These are phyloP conservation scores for Darevskia nairensis DNA, from an alignment of 2,797 vertebrate species.

Conservation along the genomic window DNA sequence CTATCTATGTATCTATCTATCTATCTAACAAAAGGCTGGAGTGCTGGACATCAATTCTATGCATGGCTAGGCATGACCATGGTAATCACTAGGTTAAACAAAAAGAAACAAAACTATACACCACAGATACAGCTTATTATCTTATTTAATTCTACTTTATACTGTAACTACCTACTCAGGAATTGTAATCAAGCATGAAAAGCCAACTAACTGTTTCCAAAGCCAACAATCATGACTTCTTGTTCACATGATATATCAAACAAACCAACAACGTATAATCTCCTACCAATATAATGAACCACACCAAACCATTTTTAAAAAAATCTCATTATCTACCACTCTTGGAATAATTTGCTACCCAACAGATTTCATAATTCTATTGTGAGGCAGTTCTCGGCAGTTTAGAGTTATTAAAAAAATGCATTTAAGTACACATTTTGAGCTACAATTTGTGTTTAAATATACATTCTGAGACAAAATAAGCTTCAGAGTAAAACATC, in stretches of 20 bases:
- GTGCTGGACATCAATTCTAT: neutral
- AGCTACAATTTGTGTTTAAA: too few relatives aligned
- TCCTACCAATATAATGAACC: neutral
- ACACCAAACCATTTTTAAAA: too few relatives aligned
- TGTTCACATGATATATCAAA: neutral
- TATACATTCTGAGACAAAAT: too few relatives aligned
- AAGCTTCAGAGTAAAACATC: too few relatives aligned
- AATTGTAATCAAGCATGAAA: neutral
- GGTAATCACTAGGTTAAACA: neutral
- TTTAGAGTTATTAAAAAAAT: too few relatives aligned
- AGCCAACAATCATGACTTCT: conserved; percentile 7
- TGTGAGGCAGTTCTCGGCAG: too few relatives aligned
- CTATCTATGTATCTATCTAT: too few relatives aligned
- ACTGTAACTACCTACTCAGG: neutral
- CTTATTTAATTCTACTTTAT: neutral
- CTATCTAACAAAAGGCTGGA: neutral
- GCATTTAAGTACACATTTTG: too few relatives aligned
- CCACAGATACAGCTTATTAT: neutral
- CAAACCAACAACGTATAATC: neutral
- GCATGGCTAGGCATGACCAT: neutral
- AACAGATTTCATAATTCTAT: too few relatives aligned
- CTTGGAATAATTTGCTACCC: too few relatives aligned
- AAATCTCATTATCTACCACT: too few relatives aligned
- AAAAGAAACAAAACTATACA: neutral
- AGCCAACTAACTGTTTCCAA: neutral